phyloP scores from a whole-genome alignment of 2,113 vertebrate genomes.

The Brienomyrus longianalis region DNA sequence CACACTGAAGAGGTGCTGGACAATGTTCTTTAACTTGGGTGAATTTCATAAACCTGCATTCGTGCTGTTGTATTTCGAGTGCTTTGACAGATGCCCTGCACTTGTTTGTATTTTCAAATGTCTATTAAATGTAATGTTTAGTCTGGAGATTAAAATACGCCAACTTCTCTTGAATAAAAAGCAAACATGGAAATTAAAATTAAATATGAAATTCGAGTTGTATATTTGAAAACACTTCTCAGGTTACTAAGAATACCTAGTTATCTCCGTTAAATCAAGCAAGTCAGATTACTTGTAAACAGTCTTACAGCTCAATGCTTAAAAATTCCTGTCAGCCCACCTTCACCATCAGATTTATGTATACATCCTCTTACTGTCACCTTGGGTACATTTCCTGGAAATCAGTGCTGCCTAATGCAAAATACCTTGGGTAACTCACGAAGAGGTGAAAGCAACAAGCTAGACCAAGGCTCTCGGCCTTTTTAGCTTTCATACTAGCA shows the following conservation, averaged over 20 bases:
- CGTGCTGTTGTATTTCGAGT: not conserved
- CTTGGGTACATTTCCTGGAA: not conserved
- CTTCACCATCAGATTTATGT: not conserved
- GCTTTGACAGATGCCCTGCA: not conserved
- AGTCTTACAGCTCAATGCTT: not conserved
- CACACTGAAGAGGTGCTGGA: not conserved
- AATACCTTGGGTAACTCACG: not conserved
- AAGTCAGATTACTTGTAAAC: not conserved
- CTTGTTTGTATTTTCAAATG: slow-evolving; percentile 1
- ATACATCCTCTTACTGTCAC: not conserved
- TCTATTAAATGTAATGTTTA: not conserved
- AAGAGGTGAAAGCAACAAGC: not conserved
- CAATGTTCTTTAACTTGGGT: not conserved
- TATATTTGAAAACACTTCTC: not conserved
- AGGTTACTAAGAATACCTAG: not conserved
- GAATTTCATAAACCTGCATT: not conserved
- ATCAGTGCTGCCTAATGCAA: not conserved
- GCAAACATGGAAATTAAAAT: not conserved
- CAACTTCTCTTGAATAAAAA: not conserved
- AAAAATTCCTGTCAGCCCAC: not conserved
- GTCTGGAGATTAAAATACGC: not conserved
- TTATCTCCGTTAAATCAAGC: not conserved
- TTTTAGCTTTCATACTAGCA: not conserved
- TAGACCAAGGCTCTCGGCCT: not conserved
- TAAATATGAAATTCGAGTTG: not conserved